phyloP scores from a whole-genome alignment of 35 echinoderm and acorn worm genomes.

The Lytechinus pictus region DNA sequence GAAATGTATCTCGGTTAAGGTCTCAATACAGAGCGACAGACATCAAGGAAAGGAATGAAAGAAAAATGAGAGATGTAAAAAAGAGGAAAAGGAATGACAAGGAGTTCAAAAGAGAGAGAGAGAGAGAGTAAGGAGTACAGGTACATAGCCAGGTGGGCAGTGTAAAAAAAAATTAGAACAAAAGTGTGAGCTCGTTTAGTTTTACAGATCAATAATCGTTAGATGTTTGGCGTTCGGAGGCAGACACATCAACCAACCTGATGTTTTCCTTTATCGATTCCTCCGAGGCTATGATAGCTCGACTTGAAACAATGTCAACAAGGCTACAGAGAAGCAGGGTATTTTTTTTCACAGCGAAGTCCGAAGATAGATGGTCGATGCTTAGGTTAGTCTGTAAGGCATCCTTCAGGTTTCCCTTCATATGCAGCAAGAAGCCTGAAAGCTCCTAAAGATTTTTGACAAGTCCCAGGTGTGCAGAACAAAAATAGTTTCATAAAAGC shows the following conservation, averaged over 20 bases:
- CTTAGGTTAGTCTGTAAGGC: background rate
- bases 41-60: background rate
- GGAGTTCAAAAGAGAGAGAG: background rate
- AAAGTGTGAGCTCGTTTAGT: constrained; percentile 21
- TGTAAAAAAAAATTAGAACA: background rate
- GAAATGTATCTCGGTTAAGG: too few species aligned
- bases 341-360: background rate
- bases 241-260: background rate
- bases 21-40: background rate
- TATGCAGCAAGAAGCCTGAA: background rate
- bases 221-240: constrained; percentile 3
- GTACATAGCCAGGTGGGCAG: background rate
- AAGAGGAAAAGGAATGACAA: background rate
- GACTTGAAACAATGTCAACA: constrained; percentile 12
- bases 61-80: background rate
- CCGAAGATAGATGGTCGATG: background rate
- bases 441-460: background rate
- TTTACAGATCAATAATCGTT: constrained; percentile 38
- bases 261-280: background rate
- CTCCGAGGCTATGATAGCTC: background rate
- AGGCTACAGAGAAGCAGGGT: background rate
- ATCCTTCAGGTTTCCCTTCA: background rate
- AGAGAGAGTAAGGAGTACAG: background rate
- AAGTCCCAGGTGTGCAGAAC: background rate
- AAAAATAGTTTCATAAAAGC: background rate